Evolutionary conservation across 2,113 vertebrate species (phyloP).

Genomic region (Panthera tigris): DNA sequence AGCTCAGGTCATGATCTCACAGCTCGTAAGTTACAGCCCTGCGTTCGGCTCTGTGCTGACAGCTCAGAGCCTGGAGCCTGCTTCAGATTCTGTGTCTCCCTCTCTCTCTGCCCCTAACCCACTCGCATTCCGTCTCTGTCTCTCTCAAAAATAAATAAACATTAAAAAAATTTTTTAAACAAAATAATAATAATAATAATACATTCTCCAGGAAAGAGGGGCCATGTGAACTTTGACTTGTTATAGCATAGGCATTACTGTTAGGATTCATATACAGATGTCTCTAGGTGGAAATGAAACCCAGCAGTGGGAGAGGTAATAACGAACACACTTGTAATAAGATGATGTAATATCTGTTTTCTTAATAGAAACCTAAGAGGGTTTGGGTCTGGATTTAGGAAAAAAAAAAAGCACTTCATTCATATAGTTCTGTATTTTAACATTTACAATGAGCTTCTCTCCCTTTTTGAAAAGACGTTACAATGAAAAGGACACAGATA

Average conservation of each 20-base stretch:
- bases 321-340: neutral
- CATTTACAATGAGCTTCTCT: neutral
- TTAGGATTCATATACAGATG: neutral
- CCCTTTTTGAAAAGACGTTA: neutral
- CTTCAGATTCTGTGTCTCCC: too few relatives aligned
- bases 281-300: neutral
- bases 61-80: too few relatives aligned
- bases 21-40: too few relatives aligned
- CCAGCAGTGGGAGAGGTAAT: neutral
- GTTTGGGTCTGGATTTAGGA: neutral
- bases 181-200: neutral
- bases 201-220: neutral
- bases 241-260: neutral
- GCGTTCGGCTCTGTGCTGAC: too few relatives aligned
- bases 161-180: too few relatives aligned
- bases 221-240: rapidly evolving
- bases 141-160: too few relatives aligned
- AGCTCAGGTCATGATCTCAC: too few relatives aligned
- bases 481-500: neutral
- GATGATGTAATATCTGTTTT: neutral
- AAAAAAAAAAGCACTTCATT: neutral
- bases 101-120: too few relatives aligned
- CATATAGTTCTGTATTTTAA: neutral
- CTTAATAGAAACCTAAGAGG: neutral
- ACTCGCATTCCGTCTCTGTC: too few relatives aligned